phyloP scores from a whole-genome alignment of 2,888 invertebrate genomes.

The Formica aserva region DNA sequence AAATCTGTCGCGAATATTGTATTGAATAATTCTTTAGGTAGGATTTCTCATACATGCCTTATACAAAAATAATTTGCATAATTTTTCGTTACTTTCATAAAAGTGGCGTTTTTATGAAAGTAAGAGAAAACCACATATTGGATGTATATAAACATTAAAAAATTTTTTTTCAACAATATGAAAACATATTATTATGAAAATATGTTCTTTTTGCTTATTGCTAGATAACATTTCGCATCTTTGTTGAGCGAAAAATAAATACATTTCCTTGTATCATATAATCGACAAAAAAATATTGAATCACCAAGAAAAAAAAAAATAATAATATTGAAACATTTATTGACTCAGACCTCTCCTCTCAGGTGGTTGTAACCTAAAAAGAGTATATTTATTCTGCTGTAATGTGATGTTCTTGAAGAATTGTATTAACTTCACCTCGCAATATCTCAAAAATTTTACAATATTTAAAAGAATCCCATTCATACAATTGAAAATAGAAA shows the following conservation, averaged over 20 bases:
- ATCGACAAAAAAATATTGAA: not conserved
- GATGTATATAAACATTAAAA: not conserved
- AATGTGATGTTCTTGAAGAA: not conserved
- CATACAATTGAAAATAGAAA: not conserved
- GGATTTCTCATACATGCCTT: too few relatives aligned
- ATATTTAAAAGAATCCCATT: not conserved
- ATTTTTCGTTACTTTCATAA: not conserved
- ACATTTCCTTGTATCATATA: not conserved
- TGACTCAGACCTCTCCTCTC: slow-evolving; percentile 70
- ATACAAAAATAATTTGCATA: not conserved
- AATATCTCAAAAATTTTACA: not conserved
- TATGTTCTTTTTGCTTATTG: slow-evolving; percentile 25
- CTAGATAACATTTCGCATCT: slow-evolving; percentile 24
- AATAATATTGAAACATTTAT: slow-evolving; percentile 24
- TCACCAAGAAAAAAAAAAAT: not conserved
- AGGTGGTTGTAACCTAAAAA: slow-evolving; percentile 77
- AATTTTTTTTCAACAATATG: not conserved
- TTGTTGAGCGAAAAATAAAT: not conserved
- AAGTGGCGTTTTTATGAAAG: not conserved
- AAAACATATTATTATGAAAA: slow-evolving; percentile 14
- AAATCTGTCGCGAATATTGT: not conserved
- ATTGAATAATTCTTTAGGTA: too few relatives aligned
- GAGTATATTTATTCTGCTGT: slow-evolving; percentile 18
- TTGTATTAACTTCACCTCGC: not conserved
- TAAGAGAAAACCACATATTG: not conserved